Conservation (phyloP, 1,140 invertebrate species). For the Zaprionus taronus region DNA sequence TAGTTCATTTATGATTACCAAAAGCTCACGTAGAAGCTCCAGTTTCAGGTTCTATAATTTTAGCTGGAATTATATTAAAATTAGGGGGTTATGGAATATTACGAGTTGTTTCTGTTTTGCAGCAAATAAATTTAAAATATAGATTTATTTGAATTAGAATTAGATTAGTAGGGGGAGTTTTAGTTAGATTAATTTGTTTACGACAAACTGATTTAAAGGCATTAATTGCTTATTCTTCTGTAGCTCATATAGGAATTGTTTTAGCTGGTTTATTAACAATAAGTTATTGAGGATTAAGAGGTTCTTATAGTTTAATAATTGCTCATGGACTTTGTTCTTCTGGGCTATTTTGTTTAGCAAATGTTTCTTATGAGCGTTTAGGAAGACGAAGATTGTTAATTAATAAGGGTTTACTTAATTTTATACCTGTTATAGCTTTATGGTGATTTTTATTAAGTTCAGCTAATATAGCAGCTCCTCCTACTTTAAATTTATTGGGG, state of each 20-base stretch:
- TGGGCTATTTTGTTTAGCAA: constrained; percentile 88
- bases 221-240: constrained; percentile 62
- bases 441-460: too few species aligned
- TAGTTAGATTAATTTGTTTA: constrained; percentile 87
- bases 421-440: too few species aligned
- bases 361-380: constrained; percentile 88
- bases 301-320: constrained; percentile 87
- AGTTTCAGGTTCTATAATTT: constrained; percentile 88
- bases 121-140: constrained; percentile 84
- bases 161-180: constrained; percentile 86
- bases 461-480: too few species aligned
- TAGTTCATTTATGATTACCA: constrained; percentile 89
- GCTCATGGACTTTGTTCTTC: constrained; percentile 89
- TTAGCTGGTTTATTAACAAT: constrained; percentile 85
- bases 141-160: constrained; percentile 84
- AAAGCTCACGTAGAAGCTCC: constrained; percentile 91
- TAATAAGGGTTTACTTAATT: too few species aligned
- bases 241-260: constrained; percentile 58
- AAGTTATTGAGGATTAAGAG: constrained; percentile 84
- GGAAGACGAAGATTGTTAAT: too few species aligned
- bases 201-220: constrained; percentile 84
- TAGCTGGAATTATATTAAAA: constrained; percentile 88
- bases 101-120: constrained; percentile 85
- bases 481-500: too few species aligned
- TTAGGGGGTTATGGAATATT: constrained; percentile 88